These are phyloP conservation scores for Oncorhynchus kisutch DNA, from an alignment of 2,113 vertebrate species.

Conservation along the genomic window DNA sequence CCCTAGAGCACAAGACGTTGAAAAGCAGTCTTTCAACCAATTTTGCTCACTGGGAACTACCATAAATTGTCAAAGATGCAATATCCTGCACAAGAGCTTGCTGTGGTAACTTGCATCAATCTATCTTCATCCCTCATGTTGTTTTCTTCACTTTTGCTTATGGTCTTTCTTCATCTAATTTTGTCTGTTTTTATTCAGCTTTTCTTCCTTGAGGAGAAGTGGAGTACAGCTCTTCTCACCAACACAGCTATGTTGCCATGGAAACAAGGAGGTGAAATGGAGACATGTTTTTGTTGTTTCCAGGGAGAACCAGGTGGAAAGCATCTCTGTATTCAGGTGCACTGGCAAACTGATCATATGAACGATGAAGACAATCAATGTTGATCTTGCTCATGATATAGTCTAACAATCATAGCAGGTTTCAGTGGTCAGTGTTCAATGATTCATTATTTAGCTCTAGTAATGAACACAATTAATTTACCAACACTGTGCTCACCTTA, in stretches of 20 bases:
- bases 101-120: slow-evolving; percentile 71
- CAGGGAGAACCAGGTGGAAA: slow-evolving; percentile 50
- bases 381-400: too few species aligned
- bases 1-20: too few species aligned
- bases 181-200: slow-evolving; percentile 14
- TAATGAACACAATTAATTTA: too few species aligned
- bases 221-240: slow-evolving; percentile 39
- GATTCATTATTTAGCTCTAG: too few species aligned
- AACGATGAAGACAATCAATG: background rate
- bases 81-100: slow-evolving; percentile 74
- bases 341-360: background rate
- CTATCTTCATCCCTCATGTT: slow-evolving; percentile 50
- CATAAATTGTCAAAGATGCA: slow-evolving; percentile 82
- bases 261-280: slow-evolving; percentile 70
- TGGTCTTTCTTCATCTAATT: slow-evolving; percentile 17
- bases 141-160: background rate
- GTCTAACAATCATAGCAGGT: too few species aligned
- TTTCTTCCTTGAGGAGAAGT: slow-evolving; percentile 51
- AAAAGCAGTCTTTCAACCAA: too few species aligned
- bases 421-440: too few species aligned
- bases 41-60: slow-evolving; percentile 49
- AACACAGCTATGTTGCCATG: slow-evolving; percentile 66
- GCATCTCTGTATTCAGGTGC: slow-evolving; percentile 25
- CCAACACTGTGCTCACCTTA: too few species aligned
- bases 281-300: slow-evolving; percentile 58